Percentiles rank a stretch among this genome's conserved stretches.
These are phyloP conservation scores for Opisthograptis luteolata DNA, from an alignment of 2,888 invertebrate species.

Conservation along the genomic window DNA sequence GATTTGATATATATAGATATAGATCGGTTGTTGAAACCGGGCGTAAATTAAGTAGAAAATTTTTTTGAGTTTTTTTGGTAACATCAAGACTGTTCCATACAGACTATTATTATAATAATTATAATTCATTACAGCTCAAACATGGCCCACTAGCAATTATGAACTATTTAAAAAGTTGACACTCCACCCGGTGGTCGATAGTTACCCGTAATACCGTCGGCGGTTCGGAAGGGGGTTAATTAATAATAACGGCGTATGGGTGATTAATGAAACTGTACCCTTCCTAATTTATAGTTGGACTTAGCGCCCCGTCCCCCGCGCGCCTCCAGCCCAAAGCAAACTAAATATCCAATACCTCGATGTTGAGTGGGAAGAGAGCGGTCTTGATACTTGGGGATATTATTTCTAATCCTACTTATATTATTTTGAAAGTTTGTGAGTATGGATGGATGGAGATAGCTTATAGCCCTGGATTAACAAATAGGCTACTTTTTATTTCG, in stretches of 20 bases:
- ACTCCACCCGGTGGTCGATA: slow-evolving; percentile 69
- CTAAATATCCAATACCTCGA: slow-evolving; percentile 84
- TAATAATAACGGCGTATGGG: slow-evolving; percentile 85
- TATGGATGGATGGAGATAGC: no score
- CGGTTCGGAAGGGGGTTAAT: slow-evolving; percentile 81
- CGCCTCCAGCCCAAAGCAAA: slow-evolving; percentile 80
- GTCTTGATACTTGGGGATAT: slow-evolving; percentile 56
- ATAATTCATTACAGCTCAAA: slow-evolving; percentile 1
- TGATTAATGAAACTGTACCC: slow-evolving; percentile 85
- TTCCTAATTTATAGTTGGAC: slow-evolving; percentile 85
- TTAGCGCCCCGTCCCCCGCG: slow-evolving; percentile 73
- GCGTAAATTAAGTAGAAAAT: no score
- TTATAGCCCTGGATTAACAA: no score
- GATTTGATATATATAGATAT: no score
- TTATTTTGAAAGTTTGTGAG: no score
- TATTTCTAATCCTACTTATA: not conserved
- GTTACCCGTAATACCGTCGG: slow-evolving; percentile 68
- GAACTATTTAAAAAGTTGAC: slow-evolving; percentile 65
- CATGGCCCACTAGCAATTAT: slow-evolving; percentile 27
- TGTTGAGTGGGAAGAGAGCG: slow-evolving; percentile 50
- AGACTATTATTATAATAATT: no score
- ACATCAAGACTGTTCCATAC: no score
- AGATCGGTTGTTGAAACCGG: no score
- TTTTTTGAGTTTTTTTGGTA: no score
- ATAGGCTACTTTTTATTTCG: no score